These are phyloP conservation scores for Ophion ellenae DNA, from an alignment of 2,888 invertebrate species.

Conservation along the genomic window DNA sequence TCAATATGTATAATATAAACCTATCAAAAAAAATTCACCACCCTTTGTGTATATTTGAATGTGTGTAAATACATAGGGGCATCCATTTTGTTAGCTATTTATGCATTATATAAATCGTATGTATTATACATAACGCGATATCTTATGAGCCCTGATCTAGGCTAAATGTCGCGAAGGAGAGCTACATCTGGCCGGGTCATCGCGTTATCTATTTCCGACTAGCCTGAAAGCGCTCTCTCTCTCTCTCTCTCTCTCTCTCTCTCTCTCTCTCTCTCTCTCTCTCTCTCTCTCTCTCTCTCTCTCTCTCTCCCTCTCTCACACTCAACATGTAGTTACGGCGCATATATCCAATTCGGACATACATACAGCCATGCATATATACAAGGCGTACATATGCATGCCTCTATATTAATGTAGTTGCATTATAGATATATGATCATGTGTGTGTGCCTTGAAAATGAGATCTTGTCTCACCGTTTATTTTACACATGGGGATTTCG, in stretches of 20 bases:
- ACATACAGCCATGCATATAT: too few relatives aligned
- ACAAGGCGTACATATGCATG: too few relatives aligned
- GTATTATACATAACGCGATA: constrained; percentile 13
- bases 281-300: background rate
- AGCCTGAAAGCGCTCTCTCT: constrained; percentile 34
- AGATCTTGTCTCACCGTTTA: too few relatives aligned
- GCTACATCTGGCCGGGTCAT: constrained; percentile 64
- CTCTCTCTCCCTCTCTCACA: background rate
- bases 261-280: background rate
- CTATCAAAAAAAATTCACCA: too few relatives aligned
- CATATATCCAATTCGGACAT: constrained; percentile 1
- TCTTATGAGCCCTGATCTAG: constrained; percentile 58
- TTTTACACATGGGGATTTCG: too few relatives aligned
- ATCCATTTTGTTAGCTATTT: background rate
- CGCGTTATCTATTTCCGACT: constrained; percentile 67
- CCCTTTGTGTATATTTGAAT: too few relatives aligned
- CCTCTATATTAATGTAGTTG: too few relatives aligned
- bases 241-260: background rate
- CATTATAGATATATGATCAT: too few relatives aligned
- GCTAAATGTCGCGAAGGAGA: constrained; percentile 63
- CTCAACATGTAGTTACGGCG: background rate
- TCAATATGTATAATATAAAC: too few relatives aligned
- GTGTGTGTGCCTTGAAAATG: too few relatives aligned
- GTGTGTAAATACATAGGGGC: background rate
- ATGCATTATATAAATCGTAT: constrained; percentile 17